Evolutionary conservation across 2,113 vertebrate species (phyloP).

Genomic region (Silurus asotus): DNA sequence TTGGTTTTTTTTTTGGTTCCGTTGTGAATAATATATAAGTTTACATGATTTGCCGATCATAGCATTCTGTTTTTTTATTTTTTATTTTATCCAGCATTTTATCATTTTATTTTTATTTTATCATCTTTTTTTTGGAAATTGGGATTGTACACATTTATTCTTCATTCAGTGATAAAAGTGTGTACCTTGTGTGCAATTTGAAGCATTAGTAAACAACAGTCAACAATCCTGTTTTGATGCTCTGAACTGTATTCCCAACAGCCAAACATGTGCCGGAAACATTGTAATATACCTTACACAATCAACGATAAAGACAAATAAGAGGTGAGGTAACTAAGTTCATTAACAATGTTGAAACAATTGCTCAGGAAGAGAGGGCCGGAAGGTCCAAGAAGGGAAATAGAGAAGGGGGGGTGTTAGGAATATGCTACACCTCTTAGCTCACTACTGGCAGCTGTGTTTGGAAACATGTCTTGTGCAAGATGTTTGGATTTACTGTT

Average conservation of each 20-base stretch:
- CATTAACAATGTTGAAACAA: conserved; percentile 33
- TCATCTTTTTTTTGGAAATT: no score
- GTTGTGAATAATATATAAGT: no score
- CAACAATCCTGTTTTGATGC: conserved; percentile 21
- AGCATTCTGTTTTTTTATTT: no score
- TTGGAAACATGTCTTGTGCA: conserved; percentile 2
- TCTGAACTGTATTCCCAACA: not conserved
- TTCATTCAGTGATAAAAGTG: not conserved
- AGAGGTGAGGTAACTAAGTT: conserved; percentile 34
- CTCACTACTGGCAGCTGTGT: conserved; percentile 16
- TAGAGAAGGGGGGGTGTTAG: not conserved
- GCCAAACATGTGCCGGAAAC: conserved; percentile 11
- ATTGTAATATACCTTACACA: conserved; percentile 13
- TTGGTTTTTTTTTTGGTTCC: no score
- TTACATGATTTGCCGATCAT: no score
- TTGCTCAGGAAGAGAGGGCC: not conserved
- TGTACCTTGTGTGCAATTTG: not conserved
- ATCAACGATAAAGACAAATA: conserved; percentile 5
- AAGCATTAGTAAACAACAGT: not conserved
- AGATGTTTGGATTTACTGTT: conserved; percentile 19
- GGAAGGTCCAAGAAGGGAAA: conserved; percentile 6
- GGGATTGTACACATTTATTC: not conserved
- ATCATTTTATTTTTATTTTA: no score
- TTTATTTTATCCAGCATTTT: no score
- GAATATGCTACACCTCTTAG: not conserved